A percentile compares a stretch with the other conserved stretches of the same genome.
phyloP scores from a whole-genome alignment of 2,113 vertebrate species.

The Corythoichthys haematopterus region DNA sequence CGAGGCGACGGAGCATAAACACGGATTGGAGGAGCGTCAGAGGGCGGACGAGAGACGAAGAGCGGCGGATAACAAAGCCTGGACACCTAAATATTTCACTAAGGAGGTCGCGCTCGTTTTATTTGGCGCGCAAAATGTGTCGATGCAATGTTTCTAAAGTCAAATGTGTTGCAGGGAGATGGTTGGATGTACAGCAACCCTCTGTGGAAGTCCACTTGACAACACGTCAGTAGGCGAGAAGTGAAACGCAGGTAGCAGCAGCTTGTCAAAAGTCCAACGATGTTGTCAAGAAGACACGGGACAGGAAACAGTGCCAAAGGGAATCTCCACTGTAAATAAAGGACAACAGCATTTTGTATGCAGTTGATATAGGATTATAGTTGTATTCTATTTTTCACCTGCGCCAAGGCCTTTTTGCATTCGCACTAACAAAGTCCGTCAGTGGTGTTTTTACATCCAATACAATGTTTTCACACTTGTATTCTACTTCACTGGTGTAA shows the following conservation, averaged over 20 bases:
- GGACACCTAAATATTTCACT: constrained; percentile 85
- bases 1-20: constrained; percentile 85
- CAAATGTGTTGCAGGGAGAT: constrained; percentile 72
- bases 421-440: constrained; percentile 48
- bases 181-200: constrained; percentile 85
- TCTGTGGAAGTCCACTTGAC: constrained; percentile 85
- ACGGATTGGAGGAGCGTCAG: constrained; percentile 84
- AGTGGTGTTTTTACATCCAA: constrained; percentile 41
- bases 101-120: constrained; percentile 78
- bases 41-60: constrained; percentile 81
- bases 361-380: constrained; percentile 63
- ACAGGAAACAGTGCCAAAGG: constrained; percentile 57
- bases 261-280: constrained; percentile 5
- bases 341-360: constrained; percentile 64
- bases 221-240: constrained; percentile 14
- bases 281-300: constrained; percentile 11
- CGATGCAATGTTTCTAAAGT: not conserved
- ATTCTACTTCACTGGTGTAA: not conserved
- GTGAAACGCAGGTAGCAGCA: not conserved
- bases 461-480: constrained; percentile 17
- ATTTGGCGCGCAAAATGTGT: constrained; percentile 23
- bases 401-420: constrained; percentile 79
- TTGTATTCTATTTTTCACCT: constrained; percentile 83
- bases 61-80: constrained; percentile 62
- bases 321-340: constrained; percentile 24